Conservation (phyloP, 37 sponge, comb jelly and placozoan genomes). For the Ianthella basta region DNA sequence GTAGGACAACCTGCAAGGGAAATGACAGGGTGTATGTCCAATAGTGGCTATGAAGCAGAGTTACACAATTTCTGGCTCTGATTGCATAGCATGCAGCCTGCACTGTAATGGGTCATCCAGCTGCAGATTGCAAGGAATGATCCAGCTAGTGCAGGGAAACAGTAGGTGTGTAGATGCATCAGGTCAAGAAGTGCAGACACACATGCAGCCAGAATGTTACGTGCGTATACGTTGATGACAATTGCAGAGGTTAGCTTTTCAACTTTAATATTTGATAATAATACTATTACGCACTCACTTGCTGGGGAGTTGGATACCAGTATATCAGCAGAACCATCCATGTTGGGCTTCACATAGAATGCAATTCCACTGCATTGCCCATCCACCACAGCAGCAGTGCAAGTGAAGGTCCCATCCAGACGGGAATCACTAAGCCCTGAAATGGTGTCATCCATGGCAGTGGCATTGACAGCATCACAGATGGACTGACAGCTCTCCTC, state of each 20-base stretch:
- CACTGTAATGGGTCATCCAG: no score
- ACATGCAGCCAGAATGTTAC: not conserved
- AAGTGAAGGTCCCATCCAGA: not conserved
- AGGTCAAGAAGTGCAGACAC: no score
- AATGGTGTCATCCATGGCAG: not conserved
- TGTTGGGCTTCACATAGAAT: not conserved
- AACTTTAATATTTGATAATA: no score
- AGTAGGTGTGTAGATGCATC: no score
- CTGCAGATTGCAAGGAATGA: not conserved
- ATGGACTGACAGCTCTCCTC: not conserved
- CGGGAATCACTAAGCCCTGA: not conserved
- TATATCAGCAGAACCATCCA: not conserved
- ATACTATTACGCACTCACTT: no score
- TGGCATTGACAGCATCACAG: not conserved
- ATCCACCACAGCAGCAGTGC: not conserved
- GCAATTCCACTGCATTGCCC: not conserved
- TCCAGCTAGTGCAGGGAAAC: no score
- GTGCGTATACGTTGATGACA: no score
- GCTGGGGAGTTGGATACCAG: not conserved
- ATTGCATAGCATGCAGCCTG: no score
- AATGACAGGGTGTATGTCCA: not conserved
- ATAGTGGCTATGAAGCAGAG: no score
- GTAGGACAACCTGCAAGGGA: not conserved
- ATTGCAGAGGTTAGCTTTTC: no score
- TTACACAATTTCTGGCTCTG: no score